Evolutionary conservation across 2,797 vertebrate genomes (phyloP).

Genomic region (Vireo griseus): DNA sequence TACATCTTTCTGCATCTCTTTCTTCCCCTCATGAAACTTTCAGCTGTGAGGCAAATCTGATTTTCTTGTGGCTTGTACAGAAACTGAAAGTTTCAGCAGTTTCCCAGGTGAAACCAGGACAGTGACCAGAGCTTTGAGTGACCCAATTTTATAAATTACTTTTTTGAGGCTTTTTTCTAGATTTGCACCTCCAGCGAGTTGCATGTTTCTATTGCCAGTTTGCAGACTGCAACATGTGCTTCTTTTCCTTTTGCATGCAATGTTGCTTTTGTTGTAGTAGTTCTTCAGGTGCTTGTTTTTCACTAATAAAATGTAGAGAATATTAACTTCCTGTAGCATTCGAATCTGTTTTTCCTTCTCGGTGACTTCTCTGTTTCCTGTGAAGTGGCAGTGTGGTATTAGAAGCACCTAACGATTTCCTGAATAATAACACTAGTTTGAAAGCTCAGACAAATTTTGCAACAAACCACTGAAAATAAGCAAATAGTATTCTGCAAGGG

Average conservation of each 20-base stretch:
- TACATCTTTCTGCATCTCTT: neutral
- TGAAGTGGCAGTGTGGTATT: constrained; percentile 22
- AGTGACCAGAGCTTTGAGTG: neutral
- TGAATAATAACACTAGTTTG: constrained; percentile 29
- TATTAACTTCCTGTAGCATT: constrained; percentile 55
- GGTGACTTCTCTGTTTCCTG: constrained; percentile 51
- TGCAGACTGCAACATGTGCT: neutral
- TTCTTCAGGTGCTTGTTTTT: constrained; percentile 10
- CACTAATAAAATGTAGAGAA: neutral
- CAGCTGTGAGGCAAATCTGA: neutral
- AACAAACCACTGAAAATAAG: neutral
- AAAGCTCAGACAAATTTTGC: constrained; percentile 11
- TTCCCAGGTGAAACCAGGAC: neutral
- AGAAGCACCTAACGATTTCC: constrained; percentile 41
- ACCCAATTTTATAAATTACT: neutral
- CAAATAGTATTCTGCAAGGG: neutral
- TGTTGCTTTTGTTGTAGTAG: neutral
- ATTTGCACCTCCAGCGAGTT: neutral
- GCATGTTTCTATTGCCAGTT: neutral
- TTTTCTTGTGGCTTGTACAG: neutral
- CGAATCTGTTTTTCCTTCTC: constrained; percentile 29
- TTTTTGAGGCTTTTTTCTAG: neutral
- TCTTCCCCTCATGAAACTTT: neutral
- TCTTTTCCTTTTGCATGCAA: neutral
- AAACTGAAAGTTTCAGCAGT: neutral